Conservation (phyloP, 2,113 vertebrate genomes). For the Aleadryas rufinucha region DNA sequence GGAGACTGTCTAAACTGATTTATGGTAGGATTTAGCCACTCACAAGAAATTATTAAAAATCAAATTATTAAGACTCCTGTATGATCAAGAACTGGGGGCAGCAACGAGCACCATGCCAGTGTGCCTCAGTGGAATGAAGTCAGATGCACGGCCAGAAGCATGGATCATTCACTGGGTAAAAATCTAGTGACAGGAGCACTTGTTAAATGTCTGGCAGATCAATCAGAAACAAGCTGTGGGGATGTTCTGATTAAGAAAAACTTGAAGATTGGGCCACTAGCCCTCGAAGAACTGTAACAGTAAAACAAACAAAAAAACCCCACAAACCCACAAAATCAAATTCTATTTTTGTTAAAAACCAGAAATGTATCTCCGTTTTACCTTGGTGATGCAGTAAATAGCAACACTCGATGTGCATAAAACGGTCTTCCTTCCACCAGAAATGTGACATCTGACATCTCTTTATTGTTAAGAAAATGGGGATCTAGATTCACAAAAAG, state of each 20-base stretch:
- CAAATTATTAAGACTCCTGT: neutral
- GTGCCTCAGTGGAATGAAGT: neutral
- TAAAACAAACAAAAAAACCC: neutral
- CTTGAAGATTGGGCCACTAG: neutral
- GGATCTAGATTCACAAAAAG: constrained; percentile 80
- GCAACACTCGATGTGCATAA: constrained; percentile 94
- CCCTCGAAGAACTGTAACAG: neutral
- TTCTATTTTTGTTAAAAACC: neutral
- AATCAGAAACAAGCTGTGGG: neutral
- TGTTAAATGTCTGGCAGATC: neutral
- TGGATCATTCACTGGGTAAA: neutral
- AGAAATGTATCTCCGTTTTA: constrained; percentile 40
- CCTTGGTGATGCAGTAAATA: constrained; percentile 95
- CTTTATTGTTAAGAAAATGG: constrained; percentile 98
- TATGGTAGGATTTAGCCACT: neutral
- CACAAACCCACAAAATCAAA: neutral
- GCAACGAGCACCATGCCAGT: neutral
- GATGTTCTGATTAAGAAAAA: neutral
- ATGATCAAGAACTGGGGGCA: neutral
- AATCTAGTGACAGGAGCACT: neutral
- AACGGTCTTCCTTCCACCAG: constrained; percentile 96
- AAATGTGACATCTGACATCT: constrained; percentile 99
- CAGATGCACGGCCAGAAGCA: neutral
- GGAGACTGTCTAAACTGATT: neutral
- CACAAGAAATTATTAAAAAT: neutral